Percentiles rank a stretch among this genome's conserved stretches.
Conservation (phyloP, 2,888 invertebrate species). For the Meteorus colon region DNA sequence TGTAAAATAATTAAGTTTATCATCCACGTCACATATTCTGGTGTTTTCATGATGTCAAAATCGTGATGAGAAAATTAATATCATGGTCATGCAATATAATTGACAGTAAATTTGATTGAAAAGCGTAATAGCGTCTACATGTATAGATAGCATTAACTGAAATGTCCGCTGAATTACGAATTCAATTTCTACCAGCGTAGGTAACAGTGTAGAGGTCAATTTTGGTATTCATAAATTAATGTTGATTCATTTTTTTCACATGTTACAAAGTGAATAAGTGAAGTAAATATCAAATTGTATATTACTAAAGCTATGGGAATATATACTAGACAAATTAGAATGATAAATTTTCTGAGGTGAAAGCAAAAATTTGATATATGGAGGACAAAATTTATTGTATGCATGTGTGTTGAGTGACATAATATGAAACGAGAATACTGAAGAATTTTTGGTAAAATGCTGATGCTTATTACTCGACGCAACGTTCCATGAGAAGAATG, state of each 20-base stretch:
- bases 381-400: neutral
- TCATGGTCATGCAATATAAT: slow-evolving; percentile 20
- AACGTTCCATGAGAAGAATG: slow-evolving; percentile 53
- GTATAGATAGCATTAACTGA: slow-evolving; percentile 2
- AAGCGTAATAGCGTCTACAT: neutral
- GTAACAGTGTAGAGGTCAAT: too few species aligned
- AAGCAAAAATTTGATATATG: neutral
- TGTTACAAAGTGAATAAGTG: too few species aligned
- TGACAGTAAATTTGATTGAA: slow-evolving; percentile 30
- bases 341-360: too few species aligned
- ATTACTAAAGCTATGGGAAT: too few species aligned
- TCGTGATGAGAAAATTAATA: slow-evolving; percentile 36
- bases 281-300: too few species aligned
- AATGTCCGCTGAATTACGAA: slow-evolving; percentile 25
- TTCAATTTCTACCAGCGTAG: slow-evolving; percentile 18
- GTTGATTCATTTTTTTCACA: neutral
- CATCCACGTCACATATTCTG: slow-evolving; percentile 12
- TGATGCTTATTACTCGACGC: slow-evolving; percentile 53
- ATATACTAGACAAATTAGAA: too few species aligned
- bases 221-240: neutral
- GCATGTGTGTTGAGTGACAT: neutral
- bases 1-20: neutral
- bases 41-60: slow-evolving; percentile 28
- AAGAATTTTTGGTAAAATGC: slow-evolving; percentile 20
- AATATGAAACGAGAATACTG: neutral